A percentile compares a stretch with the other conserved stretches of the same genome.
Conservation (phyloP, 2,113 vertebrate species). For the Prunella himalayana region DNA sequence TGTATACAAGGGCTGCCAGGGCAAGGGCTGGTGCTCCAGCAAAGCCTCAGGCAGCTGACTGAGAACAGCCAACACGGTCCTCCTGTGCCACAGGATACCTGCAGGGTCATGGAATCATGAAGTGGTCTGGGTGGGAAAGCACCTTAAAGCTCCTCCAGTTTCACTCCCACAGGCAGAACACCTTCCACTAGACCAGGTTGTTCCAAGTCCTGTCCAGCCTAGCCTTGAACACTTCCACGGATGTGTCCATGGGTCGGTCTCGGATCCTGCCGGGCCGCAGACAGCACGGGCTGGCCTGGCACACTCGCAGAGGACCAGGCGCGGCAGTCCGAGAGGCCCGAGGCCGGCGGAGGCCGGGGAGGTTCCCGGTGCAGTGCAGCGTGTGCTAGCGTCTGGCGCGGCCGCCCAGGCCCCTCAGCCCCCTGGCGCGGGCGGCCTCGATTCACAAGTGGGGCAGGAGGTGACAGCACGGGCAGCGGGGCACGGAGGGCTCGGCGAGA, state of each 20-base stretch:
- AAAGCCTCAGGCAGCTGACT: neutral
- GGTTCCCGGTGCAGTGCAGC: fast-evolving
- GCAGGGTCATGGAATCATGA: neutral
- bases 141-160: neutral
- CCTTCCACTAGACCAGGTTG: neutral
- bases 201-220: neutral
- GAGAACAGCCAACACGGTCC: neutral
- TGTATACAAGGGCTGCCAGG: neutral
- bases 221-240: neutral
- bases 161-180: neutral
- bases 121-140: neutral
- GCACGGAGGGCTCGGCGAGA: neutral
- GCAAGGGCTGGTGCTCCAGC: neutral
- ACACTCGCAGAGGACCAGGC: neutral
- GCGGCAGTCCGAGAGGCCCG: fast-evolving
- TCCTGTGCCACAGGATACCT: neutral
- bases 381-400: neutral
- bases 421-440: fast-evolving
- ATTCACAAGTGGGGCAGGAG: neutral
- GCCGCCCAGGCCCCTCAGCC: neutral
- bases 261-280: fast-evolving
- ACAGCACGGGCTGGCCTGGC: neutral
- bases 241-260: fast-evolving
- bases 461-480: neutral
- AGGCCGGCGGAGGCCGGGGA: neutral